phyloP scores from a whole-genome alignment of 2,113 vertebrate species.

The Entosphenus tridentatus region DNA sequence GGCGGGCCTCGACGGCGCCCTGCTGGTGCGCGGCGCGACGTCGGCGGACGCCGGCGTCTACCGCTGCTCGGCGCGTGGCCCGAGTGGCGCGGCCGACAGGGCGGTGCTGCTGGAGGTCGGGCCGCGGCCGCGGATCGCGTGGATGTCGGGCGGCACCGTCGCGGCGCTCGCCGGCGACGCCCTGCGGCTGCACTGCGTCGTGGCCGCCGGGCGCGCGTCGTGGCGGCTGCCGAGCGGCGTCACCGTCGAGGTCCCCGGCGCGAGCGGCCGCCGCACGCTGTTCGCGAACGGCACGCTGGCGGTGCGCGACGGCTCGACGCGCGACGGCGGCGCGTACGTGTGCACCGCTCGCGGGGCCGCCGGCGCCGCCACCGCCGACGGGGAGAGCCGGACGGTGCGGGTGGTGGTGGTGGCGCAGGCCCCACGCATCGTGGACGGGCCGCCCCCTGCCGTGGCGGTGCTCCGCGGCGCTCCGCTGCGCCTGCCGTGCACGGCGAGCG shows the following conservation, averaged over 20 bases:
- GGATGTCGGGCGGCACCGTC: constrained; percentile 32
- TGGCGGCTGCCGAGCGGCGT: constrained; percentile 54
- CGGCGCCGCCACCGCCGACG: constrained; percentile 19
- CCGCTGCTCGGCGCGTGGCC: constrained; percentile 37
- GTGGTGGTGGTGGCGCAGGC: constrained; percentile 49
- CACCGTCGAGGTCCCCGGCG: constrained; percentile 32
- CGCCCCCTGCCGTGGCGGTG: constrained; percentile 23
- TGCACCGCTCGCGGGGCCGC: constrained; percentile 34
- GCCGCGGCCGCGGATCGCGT: constrained; percentile 28
- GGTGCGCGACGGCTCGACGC: constrained; percentile 36
- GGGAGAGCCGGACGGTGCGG: constrained; percentile 19
- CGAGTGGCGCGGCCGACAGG: constrained; percentile 28
- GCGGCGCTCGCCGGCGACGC: constrained; percentile 40
- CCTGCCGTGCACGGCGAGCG: constrained; percentile 41
- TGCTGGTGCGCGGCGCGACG: constrained; percentile 36
- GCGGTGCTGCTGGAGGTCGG: constrained; percentile 34
- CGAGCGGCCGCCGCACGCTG: constrained; percentile 33
- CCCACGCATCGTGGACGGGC: constrained; percentile 43
- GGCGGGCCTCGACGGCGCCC: constrained; percentile 34
- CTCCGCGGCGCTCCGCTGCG: constrained; percentile 24
- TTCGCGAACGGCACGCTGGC: constrained; percentile 44
- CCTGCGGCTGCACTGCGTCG: constrained; percentile 38
- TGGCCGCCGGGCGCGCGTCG: constrained; percentile 21
- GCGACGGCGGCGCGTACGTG: constrained; percentile 49
- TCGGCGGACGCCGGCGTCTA: constrained; percentile 41